Percentiles rank a stretch among this genome's conserved stretches.
phyloP scores from a whole-genome alignment of 2,888 invertebrate genomes.

The Diadromus collaris region DNA sequence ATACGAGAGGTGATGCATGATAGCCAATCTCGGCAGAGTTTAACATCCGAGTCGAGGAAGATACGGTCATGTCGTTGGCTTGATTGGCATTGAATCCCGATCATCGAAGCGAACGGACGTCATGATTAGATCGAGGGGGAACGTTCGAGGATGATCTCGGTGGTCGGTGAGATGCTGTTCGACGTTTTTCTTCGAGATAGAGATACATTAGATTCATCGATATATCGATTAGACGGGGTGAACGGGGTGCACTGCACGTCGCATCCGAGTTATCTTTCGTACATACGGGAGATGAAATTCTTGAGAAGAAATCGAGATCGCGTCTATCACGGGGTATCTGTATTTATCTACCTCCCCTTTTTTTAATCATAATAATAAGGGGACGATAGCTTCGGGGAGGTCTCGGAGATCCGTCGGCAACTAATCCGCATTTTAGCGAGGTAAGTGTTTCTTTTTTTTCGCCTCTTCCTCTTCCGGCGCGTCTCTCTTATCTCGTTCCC shows the following conservation, averaged over 20 bases:
- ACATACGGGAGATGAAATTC: not conserved
- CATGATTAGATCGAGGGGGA: conserved; percentile 42
- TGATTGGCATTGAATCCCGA: conserved; percentile 52
- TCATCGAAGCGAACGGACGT: conserved; percentile 38
- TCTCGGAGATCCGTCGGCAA: conserved; percentile 45
- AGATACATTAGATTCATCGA: conserved; percentile 39
- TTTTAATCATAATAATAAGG: conserved; percentile 48
- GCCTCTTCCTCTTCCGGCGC: not conserved
- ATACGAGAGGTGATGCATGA: not conserved
- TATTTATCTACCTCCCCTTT: conserved; percentile 42
- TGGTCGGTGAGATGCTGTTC: conserved; percentile 1
- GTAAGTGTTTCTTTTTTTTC: conserved; percentile 34
- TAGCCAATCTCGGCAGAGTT: not conserved
- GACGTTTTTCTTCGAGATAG: not conserved
- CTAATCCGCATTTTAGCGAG: conserved; percentile 48
- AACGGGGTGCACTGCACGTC: conserved; percentile 8
- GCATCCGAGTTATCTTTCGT: not conserved
- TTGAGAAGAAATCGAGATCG: conserved; percentile 17
- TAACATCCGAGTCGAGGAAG: not conserved
- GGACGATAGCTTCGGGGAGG: conserved; percentile 38
- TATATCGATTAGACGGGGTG: conserved; percentile 35
- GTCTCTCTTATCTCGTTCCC: not conserved
- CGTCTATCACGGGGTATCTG: conserved; percentile 19
- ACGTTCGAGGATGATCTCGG: conserved; percentile 28
- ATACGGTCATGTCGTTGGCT: conserved; percentile 25